A percentile compares a stretch with the other conserved stretches of the same genome.
Evolutionary conservation across 1,140 invertebrate genomes (phyloP).

Genomic region (Eriocheir sinensis): DNA sequence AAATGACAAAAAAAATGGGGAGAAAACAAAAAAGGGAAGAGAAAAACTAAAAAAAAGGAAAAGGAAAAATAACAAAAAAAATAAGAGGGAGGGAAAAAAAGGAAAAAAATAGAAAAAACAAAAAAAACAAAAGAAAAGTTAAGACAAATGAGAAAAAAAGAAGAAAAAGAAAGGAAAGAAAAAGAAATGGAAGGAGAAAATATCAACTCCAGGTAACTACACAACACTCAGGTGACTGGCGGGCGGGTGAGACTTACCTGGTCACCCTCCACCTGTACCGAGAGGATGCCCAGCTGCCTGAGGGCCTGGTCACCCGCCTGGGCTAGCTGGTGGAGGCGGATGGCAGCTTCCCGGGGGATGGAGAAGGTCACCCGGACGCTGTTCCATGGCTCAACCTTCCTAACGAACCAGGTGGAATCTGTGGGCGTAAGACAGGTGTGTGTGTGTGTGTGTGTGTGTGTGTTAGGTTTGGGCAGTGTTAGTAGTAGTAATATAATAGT

Average conservation of each 20-base stretch:
- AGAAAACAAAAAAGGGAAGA: neutral
- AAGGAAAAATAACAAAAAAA: neutral
- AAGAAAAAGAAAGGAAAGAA: neutral
- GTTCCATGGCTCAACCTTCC: constrained; percentile 98
- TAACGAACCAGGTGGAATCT: constrained; percentile 84
- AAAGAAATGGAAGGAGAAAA: neutral
- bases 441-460: no score
- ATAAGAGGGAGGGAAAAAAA: neutral
- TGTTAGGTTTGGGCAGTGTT: no score
- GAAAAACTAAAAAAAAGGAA: neutral
- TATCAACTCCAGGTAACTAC: neutral
- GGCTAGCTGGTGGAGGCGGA: constrained; percentile 93
- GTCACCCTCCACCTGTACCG: constrained; percentile 97
- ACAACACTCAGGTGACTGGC: neutral
- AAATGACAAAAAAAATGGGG: neutral
- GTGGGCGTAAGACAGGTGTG: no score
- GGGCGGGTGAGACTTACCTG: constrained; percentile 87
- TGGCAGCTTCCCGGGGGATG: constrained; percentile 96
- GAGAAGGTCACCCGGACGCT: constrained; percentile 98
- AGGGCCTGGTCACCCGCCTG: constrained; percentile 93
- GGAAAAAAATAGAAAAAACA: neutral
- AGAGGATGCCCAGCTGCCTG: constrained; percentile 94
- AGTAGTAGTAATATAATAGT: no score
- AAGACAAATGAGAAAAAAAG: neutral
- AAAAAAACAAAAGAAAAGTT: neutral